Evolutionary conservation across 2,888 invertebrate species (phyloP), one percentile per base, ranked within the genome.

Genomic region (Drosophila rubida): DNA sequence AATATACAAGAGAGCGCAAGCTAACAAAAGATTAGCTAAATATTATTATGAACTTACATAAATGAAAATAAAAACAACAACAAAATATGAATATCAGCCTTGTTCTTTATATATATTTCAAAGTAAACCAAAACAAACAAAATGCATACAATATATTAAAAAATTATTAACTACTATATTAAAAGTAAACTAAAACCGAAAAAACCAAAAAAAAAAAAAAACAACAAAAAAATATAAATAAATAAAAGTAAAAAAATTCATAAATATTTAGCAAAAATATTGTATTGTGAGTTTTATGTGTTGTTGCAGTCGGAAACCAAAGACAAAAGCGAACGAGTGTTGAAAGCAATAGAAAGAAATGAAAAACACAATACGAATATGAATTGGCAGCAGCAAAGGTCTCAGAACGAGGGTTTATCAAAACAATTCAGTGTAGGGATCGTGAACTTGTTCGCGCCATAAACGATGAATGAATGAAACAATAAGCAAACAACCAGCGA

Each of bases 241-340:
- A 19, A 19, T 19, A 19, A 19, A 19, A 19, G 19, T 19, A 65
- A 75, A 86, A 72, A 69, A 71, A 75, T 78, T 87, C 80, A 81
- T 69, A 87, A 90, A 90, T 89, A 90, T 90, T 90, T 91, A 90
- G 90, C 87, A 70, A 87, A 90, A 89, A 90, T 90, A 90, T 90
- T 90, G 89, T 90, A 90, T 89, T 90, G 90, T 90, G 90, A 89
- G 89, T 90, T 90, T 89, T 88, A 88, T 88, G 83, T 90, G 90
- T 90, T 90, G 91, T 90, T 90, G 90, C 88, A 89, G 35, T 87
- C 75, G 77, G 42, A 78, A 84, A 66, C 64, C 58, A 70, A 72
- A 69, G 63, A 69, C 46, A 68, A 49, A 48, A 50, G 25, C 45
- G 41, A 22, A 59, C 46, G 62, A 63, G 41, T 19, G 63, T 60